phyloP scores from a whole-genome alignment of 2,113 vertebrate species.

The Corythaixoides concolor region DNA sequence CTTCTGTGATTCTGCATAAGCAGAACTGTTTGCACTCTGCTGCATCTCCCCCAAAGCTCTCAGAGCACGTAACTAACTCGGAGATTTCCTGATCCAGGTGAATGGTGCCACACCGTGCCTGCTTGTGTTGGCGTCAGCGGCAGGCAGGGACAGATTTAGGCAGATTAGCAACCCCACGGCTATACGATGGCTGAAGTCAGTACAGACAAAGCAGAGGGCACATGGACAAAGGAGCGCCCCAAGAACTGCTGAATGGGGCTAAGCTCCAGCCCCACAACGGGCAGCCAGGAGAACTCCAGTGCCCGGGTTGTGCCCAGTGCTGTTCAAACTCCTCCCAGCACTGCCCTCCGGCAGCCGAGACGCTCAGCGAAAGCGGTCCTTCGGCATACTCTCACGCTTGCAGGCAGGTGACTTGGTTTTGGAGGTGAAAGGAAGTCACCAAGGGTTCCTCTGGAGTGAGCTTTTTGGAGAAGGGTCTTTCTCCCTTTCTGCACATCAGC shows the following conservation, averaged over 20 bases:
- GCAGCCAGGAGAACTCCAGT: neutral
- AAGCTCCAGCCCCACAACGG: neutral
- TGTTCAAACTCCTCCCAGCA: neutral
- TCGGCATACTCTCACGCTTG: rapidly evolving
- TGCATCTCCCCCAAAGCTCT: neutral
- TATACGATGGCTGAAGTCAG: neutral
- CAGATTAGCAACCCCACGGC: neutral
- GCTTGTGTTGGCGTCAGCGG: neutral
- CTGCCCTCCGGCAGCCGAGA: neutral
- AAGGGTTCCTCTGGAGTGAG: neutral
- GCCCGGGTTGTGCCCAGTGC: neutral
- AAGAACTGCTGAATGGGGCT: neutral
- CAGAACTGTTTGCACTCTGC: neutral
- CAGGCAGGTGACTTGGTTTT: neutral
- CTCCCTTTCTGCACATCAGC: neutral
- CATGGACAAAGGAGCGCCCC: rapidly evolving
- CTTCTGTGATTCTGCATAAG: neutral
- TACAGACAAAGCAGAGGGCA: neutral
- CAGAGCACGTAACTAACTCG: rapidly evolving
- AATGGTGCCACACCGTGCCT: neutral
- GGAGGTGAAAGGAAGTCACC: neutral
- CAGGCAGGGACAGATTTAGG: neutral
- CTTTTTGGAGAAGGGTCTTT: neutral
- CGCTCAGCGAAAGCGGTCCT: rapidly evolving
- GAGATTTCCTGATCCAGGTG: neutral